A percentile compares a stretch with the other conserved stretches of the same genome.
phyloP scores from a whole-genome alignment of 2,888 invertebrate species.

The Quadriops clusia region DNA sequence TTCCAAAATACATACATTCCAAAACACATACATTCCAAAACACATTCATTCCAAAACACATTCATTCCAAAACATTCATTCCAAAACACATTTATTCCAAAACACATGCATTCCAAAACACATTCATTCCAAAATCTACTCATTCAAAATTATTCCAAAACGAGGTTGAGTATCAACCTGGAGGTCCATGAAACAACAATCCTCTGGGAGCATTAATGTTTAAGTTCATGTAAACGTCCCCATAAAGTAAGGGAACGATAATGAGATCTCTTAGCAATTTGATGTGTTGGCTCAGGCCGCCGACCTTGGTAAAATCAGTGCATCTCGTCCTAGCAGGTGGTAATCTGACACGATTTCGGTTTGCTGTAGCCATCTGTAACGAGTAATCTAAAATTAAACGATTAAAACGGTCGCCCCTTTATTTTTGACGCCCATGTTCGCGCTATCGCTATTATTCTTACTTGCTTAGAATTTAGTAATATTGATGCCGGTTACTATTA shows the following conservation, averaged over 20 bases:
- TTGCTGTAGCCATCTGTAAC: conserved; percentile 11
- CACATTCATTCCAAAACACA: background rate
- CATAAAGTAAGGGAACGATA: conserved; percentile 31
- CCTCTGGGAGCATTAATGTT: conserved; percentile 32
- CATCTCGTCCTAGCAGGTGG: conserved; percentile 13
- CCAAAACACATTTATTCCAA: background rate
- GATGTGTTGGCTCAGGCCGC: conserved; percentile 30
- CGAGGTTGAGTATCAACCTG: conserved; percentile 19
- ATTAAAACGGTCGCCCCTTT: too few relatives aligned
- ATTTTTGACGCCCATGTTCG: too few relatives aligned
- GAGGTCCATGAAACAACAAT: conserved; percentile 33
- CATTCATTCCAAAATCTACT: background rate
- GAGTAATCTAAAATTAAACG: too few relatives aligned
- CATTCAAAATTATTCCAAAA: too few relatives aligned
- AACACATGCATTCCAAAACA: background rate
- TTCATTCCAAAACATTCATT: too few relatives aligned
- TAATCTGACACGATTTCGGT: conserved; percentile 12
- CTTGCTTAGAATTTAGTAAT: too few relatives aligned
- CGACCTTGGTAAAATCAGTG: conserved; percentile 30
- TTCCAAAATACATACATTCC: background rate
- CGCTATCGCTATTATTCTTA: too few relatives aligned
- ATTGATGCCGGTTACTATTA: too few relatives aligned
- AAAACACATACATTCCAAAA: background rate
- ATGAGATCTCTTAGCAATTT: conserved; percentile 29
- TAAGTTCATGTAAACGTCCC: conserved; percentile 30